phyloP scores from a whole-genome alignment of 2,113 vertebrate species.

The Python bivittatus region DNA sequence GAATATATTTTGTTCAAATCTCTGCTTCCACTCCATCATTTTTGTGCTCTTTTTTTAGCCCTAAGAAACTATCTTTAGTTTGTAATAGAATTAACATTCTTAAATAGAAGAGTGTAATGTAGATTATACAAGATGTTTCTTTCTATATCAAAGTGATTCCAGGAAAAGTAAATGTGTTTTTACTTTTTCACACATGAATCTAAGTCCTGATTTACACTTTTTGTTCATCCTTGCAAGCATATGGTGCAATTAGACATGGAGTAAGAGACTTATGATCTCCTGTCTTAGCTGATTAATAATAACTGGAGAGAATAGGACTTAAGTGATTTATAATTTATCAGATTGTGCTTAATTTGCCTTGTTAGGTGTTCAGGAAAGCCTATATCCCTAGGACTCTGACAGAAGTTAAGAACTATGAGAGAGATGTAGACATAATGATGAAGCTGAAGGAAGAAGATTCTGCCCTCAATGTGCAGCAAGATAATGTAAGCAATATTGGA shows the following conservation, averaged over 20 bases:
- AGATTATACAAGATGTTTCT: neutral
- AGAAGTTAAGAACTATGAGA: conserved; percentile 90
- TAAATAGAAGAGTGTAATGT: neutral
- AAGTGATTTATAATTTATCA: neutral
- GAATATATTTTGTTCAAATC: neutral
- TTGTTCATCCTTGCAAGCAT: neutral
- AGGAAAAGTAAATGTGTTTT: neutral
- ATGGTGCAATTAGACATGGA: neutral
- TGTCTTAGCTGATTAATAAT: neutral
- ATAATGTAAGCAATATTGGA: conserved; percentile 77
- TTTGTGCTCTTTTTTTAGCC: neutral
- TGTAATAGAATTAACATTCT: neutral
- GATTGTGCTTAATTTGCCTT: conserved; percentile 14
- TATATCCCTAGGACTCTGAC: conserved; percentile 95
- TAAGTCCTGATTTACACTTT: neutral
- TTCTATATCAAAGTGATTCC: neutral
- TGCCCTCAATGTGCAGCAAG: conserved; percentile 74
- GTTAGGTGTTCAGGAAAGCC: conserved; percentile 92
- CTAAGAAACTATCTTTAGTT: neutral
- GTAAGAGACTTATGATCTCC: neutral
- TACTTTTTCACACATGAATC: neutral
- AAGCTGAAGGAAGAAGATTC: conserved; percentile 81
- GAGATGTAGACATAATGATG: conserved; percentile 86
- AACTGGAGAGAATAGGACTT: too few relatives aligned
- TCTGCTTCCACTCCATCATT: neutral